A percentile compares a stretch with the other conserved stretches of the same genome.
These are phyloP conservation scores for Harpalus rufipes DNA, from an alignment of 2,888 invertebrate species.

Conservation along the genomic window DNA sequence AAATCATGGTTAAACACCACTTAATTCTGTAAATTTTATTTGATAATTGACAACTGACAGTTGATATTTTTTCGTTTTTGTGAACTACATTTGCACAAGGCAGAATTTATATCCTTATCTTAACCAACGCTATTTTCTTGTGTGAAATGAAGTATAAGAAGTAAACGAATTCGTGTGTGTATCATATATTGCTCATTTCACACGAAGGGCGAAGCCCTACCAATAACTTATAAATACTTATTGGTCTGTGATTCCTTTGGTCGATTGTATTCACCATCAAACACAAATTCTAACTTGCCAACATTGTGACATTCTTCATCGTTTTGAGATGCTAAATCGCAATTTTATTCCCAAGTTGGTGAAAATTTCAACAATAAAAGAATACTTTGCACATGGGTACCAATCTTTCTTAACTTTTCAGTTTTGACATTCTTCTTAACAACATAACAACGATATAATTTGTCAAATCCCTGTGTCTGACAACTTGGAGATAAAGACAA, in stretches of 20 bases:
- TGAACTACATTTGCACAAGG: too few species aligned
- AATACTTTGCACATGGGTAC: slow-evolving; percentile 2
- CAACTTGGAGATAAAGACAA: slow-evolving; percentile 31
- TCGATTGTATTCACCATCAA: neutral
- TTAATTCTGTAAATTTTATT: too few species aligned
- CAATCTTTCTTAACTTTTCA: slow-evolving; percentile 18
- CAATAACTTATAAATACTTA: too few species aligned
- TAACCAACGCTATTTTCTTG: too few species aligned
- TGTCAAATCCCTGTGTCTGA: slow-evolving; percentile 49
- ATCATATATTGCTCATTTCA: too few species aligned
- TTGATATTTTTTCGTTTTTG: too few species aligned
- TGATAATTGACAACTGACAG: too few species aligned
- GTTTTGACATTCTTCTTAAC: slow-evolving; percentile 35
- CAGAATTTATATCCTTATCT: too few species aligned
- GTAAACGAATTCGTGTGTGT: too few species aligned
- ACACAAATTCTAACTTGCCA: neutral
- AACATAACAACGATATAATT: slow-evolving; percentile 25
- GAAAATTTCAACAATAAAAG: slow-evolving; percentile 14
- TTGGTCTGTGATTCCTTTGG: neutral
- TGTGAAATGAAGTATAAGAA: too few species aligned
- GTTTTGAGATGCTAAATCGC: slow-evolving; percentile 2
- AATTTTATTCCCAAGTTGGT: slow-evolving; percentile 25
- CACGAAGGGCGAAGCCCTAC: too few species aligned
- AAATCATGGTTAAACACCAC: too few species aligned
- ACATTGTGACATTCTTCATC: neutral